Percentiles rank a stretch among this genome's conserved stretches.
Conservation (phyloP, 2,797 vertebrate genomes). For the Catamblyrhynchus diadema region DNA sequence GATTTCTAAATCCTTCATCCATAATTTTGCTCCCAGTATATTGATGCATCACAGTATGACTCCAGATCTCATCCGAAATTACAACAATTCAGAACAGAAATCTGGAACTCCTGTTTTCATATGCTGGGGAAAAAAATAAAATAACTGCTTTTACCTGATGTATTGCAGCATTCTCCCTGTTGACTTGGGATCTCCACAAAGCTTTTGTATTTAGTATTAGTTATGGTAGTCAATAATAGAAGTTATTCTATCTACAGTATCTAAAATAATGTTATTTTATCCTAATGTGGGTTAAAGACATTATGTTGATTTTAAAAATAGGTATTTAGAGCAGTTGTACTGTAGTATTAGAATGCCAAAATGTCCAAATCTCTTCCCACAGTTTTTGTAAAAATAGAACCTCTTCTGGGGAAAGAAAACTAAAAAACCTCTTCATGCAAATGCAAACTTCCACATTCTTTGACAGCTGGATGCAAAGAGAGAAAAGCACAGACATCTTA, state of each 20-base stretch:
- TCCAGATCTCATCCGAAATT: background rate
- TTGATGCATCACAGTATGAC: background rate
- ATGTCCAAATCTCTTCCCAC: conserved; percentile 34
- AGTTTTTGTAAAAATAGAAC: conserved; percentile 35
- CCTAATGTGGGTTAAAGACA: background rate
- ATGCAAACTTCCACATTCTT: conserved; percentile 13
- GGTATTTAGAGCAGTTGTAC: conserved; percentile 10
- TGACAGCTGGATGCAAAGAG: background rate
- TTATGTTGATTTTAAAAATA: background rate
- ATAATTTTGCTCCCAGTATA: background rate
- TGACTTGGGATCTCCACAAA: background rate
- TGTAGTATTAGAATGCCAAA: conserved; percentile 3
- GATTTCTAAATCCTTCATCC: background rate
- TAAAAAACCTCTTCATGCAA: background rate
- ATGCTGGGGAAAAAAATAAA: background rate
- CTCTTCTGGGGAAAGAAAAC: background rate
- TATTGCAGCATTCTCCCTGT: background rate
- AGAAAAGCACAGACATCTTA: background rate
- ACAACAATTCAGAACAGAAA: background rate
- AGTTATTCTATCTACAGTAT: background rate
- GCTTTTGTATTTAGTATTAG: background rate
- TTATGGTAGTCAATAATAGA: background rate
- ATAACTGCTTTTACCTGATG: background rate
- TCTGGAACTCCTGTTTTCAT: background rate
- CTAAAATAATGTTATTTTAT: background rate